phyloP scores from a whole-genome alignment of 1,140 invertebrate species.

The Stegodyphus dumicola region DNA sequence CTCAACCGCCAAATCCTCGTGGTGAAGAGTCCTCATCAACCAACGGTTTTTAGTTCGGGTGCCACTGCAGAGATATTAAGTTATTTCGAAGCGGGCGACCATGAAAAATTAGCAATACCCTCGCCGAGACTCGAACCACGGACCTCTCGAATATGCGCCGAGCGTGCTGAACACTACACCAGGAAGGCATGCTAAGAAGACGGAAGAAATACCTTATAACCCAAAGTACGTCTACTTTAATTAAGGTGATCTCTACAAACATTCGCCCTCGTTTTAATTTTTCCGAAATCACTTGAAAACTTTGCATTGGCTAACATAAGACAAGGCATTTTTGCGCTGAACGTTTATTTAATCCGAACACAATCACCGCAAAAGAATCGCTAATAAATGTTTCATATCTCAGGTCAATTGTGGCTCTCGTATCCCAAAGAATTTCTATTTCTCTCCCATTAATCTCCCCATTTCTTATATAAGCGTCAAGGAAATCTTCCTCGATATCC shows the following conservation, averaged over 20 bases:
- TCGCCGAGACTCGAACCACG: too few relatives aligned
- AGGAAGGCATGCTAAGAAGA: too few relatives aligned
- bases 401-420: background rate
- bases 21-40: too few relatives aligned
- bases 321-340: background rate
- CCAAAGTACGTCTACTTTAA: conserved; percentile 5
- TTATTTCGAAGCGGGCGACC: too few relatives aligned
- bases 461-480: background rate
- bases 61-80: too few relatives aligned
- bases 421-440: background rate
- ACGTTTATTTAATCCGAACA: conserved; percentile 14
- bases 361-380: background rate
- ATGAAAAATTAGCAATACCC: too few relatives aligned
- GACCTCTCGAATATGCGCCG: too few relatives aligned
- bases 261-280: background rate
- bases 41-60: too few relatives aligned
- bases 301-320: background rate
- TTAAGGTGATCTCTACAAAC: background rate
- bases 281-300: background rate
- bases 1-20: too few relatives aligned
- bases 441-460: background rate
- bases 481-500: background rate
- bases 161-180: too few relatives aligned
- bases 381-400: background rate
- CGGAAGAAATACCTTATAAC: too few relatives aligned